These are phyloP conservation scores for Lapara coniferarum DNA, from an alignment of 2,888 invertebrate species.

Conservation along the genomic window DNA sequence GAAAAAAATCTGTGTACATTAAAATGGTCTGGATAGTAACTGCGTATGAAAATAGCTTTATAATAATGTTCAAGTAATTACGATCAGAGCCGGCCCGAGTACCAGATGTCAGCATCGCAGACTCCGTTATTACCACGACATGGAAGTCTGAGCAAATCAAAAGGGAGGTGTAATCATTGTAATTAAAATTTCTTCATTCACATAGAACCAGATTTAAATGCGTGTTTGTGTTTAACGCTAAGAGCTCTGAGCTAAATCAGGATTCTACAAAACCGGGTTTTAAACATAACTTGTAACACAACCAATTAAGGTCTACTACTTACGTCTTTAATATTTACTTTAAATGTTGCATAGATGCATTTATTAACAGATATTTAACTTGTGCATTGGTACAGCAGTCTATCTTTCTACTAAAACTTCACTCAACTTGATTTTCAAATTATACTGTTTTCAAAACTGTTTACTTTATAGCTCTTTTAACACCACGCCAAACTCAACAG, in stretches of 20 bases:
- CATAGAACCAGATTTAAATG: slow-evolving; percentile 25
- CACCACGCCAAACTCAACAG: slow-evolving; percentile 25
- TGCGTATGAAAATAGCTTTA: slow-evolving; percentile 54
- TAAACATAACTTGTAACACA: background rate
- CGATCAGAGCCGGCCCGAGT: slow-evolving; percentile 53
- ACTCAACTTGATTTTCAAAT: too few species aligned
- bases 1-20: slow-evolving; percentile 21
- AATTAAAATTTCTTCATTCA: slow-evolving; percentile 59
- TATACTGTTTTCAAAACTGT: background rate
- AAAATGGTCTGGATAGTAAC: slow-evolving; percentile 52
- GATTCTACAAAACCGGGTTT: background rate
- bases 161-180: slow-evolving; percentile 55
- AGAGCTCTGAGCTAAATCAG: slow-evolving; percentile 18
- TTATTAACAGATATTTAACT: too few species aligned
- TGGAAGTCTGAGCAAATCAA: slow-evolving; percentile 43
- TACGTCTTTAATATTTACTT: too few species aligned
- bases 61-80: slow-evolving; percentile 58
- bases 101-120: slow-evolving; percentile 67
- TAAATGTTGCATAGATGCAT: too few species aligned
- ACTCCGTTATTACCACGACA: slow-evolving; percentile 60
- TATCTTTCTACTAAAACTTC: too few species aligned
- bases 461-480: slow-evolving; percentile 3
- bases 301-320: too few species aligned
- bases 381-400: too few species aligned
- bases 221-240: slow-evolving; percentile 19